Evolutionary conservation across 2,797 vertebrate species (phyloP).

Genomic region (Parauchenoglanis punctatus): DNA sequence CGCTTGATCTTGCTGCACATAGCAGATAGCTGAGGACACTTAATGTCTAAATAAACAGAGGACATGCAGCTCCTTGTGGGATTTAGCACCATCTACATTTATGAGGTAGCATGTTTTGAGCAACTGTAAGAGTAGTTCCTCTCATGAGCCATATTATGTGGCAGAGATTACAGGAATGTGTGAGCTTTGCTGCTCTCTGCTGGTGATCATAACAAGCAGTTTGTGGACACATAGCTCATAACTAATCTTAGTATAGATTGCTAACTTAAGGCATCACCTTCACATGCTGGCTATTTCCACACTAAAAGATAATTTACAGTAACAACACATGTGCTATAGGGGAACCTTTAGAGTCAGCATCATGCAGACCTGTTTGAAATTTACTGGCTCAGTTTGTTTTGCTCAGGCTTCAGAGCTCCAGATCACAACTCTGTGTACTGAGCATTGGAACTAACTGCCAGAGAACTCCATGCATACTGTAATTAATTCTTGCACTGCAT

Average conservation of each 20-base stretch:
- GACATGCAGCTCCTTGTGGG: background rate
- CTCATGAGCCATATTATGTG: background rate
- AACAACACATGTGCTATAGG: background rate
- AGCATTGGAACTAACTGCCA: conserved; percentile 28
- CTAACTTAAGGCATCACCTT: background rate
- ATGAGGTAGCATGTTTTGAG: background rate
- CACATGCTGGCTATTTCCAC: background rate
- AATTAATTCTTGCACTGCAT: conserved; percentile 13
- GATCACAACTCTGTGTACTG: background rate
- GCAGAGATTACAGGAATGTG: background rate
- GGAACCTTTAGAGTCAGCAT: background rate
- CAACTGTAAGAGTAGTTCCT: background rate
- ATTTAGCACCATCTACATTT: background rate
- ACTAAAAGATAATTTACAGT: background rate
- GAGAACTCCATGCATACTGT: conserved; percentile 25
- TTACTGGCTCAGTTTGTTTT: conserved; percentile 12
- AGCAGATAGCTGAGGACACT: background rate
- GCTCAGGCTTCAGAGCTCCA: background rate
- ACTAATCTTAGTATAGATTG: background rate
- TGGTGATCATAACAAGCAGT: background rate
- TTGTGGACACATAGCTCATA: background rate
- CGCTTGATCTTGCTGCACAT: background rate
- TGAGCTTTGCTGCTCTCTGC: conserved; percentile 46
- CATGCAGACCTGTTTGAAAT: background rate
- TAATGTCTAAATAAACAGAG: background rate